phyloP scores from a whole-genome alignment of 2,888 invertebrate species.

The Orthosia incerta region DNA sequence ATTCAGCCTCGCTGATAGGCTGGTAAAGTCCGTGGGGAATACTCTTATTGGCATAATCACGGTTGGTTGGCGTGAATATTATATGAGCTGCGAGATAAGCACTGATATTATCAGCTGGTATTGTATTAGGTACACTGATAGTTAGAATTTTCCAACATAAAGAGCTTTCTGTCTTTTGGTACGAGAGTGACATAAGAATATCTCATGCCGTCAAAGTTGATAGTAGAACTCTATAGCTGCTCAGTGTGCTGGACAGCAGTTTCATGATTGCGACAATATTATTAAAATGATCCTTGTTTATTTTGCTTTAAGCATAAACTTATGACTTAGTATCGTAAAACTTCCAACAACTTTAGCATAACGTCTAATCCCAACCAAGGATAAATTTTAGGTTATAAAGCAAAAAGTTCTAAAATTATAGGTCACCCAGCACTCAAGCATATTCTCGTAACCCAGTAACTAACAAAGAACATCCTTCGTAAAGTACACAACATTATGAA shows the following conservation, averaged over 20 bases:
- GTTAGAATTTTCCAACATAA: background rate
- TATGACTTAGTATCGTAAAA: background rate
- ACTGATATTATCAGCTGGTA: background rate
- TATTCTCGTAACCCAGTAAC: slow-evolving; percentile 1
- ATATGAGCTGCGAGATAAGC: background rate
- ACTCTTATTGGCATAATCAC: background rate
- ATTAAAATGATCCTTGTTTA: background rate
- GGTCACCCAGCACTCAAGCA: background rate
- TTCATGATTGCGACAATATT: background rate
- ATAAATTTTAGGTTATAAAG: slow-evolving; percentile 13
- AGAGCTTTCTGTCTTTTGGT: background rate
- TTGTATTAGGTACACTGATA: background rate
- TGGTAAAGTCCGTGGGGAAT: background rate
- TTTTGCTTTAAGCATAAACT: background rate
- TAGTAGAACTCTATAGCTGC: background rate
- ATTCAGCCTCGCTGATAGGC: background rate
- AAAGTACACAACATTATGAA: slow-evolving; percentile 44
- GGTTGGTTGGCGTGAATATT: background rate
- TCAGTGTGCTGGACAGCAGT: background rate
- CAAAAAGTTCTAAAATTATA: slow-evolving; percentile 20
- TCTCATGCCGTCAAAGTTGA: background rate
- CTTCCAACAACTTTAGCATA: background rate
- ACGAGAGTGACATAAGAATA: background rate
- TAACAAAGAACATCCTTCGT: slow-evolving; percentile 14
- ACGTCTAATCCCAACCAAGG: background rate